These are phyloP conservation scores for Apodemia zela DNA, from an alignment of 2,888 invertebrate genomes.

Conservation along the genomic window DNA sequence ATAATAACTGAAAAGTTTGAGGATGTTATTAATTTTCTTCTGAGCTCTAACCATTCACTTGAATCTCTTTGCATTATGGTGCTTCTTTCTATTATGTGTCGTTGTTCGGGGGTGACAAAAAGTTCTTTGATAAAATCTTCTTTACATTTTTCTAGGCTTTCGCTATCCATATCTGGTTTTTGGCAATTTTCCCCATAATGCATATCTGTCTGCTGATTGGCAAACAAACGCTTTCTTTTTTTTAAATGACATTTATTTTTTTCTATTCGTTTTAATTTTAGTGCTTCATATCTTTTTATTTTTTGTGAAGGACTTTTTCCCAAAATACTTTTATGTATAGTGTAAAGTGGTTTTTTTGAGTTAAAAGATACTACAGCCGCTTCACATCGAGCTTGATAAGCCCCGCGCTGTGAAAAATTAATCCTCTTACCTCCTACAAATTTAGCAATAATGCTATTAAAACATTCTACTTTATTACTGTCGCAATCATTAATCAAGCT, in stretches of 20 bases:
- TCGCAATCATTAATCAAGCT: constrained; percentile 27
- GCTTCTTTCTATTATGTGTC: not conserved
- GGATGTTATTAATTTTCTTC: constrained; percentile 6
- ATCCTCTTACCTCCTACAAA: constrained; percentile 32
- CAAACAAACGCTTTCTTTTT: not conserved
- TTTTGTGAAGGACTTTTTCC: too few relatives aligned
- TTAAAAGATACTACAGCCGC: not conserved
- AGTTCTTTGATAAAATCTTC: not conserved
- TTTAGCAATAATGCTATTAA: constrained; percentile 30
- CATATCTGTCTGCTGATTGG: not conserved
- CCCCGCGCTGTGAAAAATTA: constrained; percentile 25
- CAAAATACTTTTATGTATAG: too few relatives aligned
- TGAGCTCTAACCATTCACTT: constrained; percentile 3
- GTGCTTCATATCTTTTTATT: too few relatives aligned
- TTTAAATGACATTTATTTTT: too few relatives aligned
- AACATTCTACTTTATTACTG: constrained; percentile 26
- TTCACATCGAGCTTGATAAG: constrained; percentile 25
- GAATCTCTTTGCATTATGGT: constrained; percentile 2
- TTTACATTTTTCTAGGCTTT: not conserved
- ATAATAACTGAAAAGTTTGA: not conserved
- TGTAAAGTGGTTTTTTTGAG: not conserved
- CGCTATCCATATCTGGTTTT: not conserved
- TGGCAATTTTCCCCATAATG: not conserved
- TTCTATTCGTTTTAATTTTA: too few relatives aligned
- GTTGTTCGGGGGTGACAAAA: not conserved